Evolutionary conservation across 1,140 invertebrate species (phyloP).

Genomic region (Diachasma alloeum): DNA sequence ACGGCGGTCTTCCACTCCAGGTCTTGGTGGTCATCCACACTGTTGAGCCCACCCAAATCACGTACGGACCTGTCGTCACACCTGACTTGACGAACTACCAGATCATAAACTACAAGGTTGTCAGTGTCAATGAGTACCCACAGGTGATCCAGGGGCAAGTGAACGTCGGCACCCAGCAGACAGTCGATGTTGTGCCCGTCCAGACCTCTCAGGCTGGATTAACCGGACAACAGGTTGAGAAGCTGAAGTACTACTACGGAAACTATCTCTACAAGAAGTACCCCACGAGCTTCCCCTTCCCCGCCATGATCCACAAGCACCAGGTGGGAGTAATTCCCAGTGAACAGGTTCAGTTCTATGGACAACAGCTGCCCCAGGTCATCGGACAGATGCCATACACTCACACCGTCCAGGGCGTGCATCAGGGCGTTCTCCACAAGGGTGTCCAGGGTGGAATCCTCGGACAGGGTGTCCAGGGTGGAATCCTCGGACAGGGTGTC

Average conservation of each 20-base stretch:
- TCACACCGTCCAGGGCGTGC: background rate
- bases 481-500: constrained; percentile 17
- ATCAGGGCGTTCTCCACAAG: too few relatives aligned
- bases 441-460: background rate
- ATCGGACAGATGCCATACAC: background rate
- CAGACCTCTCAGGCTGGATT: constrained; percentile 17
- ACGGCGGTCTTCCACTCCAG: constrained; percentile 69
- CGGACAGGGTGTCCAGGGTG: background rate
- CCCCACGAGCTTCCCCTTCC: constrained; percentile 43
- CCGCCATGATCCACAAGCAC: constrained; percentile 38
- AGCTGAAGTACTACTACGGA: constrained; percentile 37
- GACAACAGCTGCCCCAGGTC: constrained; percentile 2
- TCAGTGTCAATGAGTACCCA: constrained; percentile 51
- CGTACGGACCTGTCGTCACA: constrained; percentile 49
- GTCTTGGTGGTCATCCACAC: constrained; percentile 70
- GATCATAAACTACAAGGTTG: constrained; percentile 47
- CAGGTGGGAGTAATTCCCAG: constrained; percentile 28
- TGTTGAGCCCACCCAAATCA: constrained; percentile 47
- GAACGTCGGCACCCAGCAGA: constrained; percentile 12
- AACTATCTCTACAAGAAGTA: constrained; percentile 51
- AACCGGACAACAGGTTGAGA: constrained; percentile 24
- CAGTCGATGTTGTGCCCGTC: constrained; percentile 51
- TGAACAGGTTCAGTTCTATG: constrained; percentile 26
- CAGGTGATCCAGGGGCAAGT: constrained; percentile 37
- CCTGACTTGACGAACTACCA: constrained; percentile 48